Evolutionary conservation across 2,113 vertebrate genomes (phyloP), one percentile per base, ranked within the genome.

Genomic region (Indicator maculatus): DNA sequence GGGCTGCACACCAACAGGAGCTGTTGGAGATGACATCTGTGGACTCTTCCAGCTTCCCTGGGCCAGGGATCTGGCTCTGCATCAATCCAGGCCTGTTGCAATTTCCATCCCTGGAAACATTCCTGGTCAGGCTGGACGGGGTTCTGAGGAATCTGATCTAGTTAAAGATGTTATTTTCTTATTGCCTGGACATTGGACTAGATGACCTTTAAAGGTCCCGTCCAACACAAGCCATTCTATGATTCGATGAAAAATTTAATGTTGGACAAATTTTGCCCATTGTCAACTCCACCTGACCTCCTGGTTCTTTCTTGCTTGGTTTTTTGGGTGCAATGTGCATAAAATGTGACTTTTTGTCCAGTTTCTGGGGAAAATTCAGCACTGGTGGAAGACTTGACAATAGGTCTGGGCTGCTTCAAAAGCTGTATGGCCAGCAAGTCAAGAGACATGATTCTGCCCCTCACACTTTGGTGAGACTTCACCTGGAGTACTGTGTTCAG

Each of bases 21-120:
- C 11, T 16, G 28, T 33, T 2, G 14, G 50, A 78, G 56, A 44
- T 20, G 31, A 30, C n/a, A 60, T 12, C 5, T 6, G 12, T 44
- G n/a, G 56, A 56, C 47, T 83, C 11, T 27, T 65, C 19, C 0
- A 0, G 30, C 20, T 76, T 26, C 50, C 9, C 1, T 0, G 9
- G 55, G 20, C 39, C 16, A 36, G 2, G 1, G 11, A 18, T 56
- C 33, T n/a, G 44, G 31, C 38, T 61, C 77, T 73, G 64, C 38
- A 41, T 9, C 14, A 44, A 31, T 26, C 23, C 50, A 52, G 12
- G 12, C 50, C 23, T 52, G 50, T 52, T 52, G 50, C 23, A 52
- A 52, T 52, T 24, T 52, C 12, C 23, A 52, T 52, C 50, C 50
- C 23, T 52, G 50, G 23, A 52, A 52, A 52, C 13, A 52, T 24